Conservation (phyloP, 2,888 invertebrate species). For the Pseudococcus longispinus region DNA sequence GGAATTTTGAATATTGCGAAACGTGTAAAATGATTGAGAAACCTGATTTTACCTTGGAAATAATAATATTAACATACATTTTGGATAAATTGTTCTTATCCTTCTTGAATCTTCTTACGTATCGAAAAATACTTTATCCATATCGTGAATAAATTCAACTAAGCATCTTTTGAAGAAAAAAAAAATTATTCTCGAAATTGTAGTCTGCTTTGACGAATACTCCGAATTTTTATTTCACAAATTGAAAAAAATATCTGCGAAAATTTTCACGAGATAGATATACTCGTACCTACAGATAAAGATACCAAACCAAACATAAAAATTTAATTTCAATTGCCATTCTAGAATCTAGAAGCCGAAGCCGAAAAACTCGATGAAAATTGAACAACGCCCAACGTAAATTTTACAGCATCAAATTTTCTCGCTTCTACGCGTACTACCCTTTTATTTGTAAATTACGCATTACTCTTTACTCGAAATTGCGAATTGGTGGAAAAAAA, state of each 20-base stretch:
- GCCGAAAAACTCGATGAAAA: not conserved
- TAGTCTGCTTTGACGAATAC: too few relatives aligned
- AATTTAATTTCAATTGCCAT: not conserved
- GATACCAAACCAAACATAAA: not conserved
- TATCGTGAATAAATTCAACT: too few relatives aligned
- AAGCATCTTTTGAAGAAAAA: too few relatives aligned
- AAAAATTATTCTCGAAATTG: too few relatives aligned
- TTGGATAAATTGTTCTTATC: not conserved
- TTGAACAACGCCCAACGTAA: not conserved
- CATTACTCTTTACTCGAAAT: not conserved
- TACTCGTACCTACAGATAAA: too few relatives aligned
- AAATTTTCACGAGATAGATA: too few relatives aligned
- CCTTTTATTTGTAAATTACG: not conserved
- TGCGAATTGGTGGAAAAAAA: not conserved
- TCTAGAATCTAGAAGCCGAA: not conserved
- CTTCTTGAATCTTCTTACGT: too few relatives aligned
- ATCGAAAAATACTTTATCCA: too few relatives aligned
- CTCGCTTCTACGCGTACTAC: not conserved
- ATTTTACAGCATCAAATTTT: not conserved
- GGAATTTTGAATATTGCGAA: not conserved
- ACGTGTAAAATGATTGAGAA: not conserved
- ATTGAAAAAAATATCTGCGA: too few relatives aligned
- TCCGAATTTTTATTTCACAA: too few relatives aligned
- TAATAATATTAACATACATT: not conserved
- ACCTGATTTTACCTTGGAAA: not conserved